Evolutionary conservation across 2,888 invertebrate species (phyloP).

Genomic region (Koerneria pararmatus): DNA sequence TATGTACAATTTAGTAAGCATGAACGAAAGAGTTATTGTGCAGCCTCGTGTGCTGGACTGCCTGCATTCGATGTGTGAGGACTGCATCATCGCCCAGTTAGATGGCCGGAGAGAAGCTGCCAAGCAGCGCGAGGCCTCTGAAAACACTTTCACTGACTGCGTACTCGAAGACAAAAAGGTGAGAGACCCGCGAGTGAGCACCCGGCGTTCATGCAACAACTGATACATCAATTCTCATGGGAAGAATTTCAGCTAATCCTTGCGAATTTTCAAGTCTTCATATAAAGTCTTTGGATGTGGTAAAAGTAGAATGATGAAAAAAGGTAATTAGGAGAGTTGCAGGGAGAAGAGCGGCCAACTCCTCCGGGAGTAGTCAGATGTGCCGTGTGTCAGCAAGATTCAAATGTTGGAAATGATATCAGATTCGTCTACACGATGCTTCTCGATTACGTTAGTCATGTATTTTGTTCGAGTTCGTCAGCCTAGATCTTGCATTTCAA

Average conservation of each 20-base stretch:
- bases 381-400: conserved; percentile 72
- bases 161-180: conserved; percentile 35
- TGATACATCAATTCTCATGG: too few species aligned
- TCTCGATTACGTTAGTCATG: conserved; percentile 66
- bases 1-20: too few species aligned
- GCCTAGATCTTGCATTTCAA: conserved; percentile 35
- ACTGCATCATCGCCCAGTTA: conserved; percentile 69
- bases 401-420: conserved; percentile 56
- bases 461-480: conserved; percentile 58
- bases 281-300: too few species aligned
- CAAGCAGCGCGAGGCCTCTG: conserved; percentile 22
- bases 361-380: conserved; percentile 59
- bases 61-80: conserved; percentile 90
- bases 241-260: too few species aligned
- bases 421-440: conserved; percentile 72
- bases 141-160: conserved; percentile 31
- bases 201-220: too few species aligned
- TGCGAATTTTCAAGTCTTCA: too few species aligned
- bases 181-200: too few species aligned
- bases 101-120: conserved; percentile 41
- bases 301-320: too few species aligned
- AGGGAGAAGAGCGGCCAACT: conserved; percentile 37
- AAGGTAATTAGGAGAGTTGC: too few species aligned
- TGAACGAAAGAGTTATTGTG: too few species aligned
- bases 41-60: conserved; percentile 83